phyloP scores from a whole-genome alignment of 2,113 vertebrate genomes.

The Caloenas nicobarica region DNA sequence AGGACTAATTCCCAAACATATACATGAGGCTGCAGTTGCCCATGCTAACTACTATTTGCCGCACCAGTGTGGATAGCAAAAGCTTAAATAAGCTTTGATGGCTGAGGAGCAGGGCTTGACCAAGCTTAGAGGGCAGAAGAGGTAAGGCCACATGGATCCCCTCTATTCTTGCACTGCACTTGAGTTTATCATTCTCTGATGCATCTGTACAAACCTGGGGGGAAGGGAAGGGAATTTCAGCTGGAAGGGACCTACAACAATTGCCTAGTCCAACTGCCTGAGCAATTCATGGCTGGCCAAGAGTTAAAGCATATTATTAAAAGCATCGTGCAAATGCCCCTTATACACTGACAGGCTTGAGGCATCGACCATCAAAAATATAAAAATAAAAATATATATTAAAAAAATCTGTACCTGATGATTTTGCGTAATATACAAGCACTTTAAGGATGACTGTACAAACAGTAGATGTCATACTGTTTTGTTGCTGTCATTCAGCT shows the following conservation, averaged over 20 bases:
- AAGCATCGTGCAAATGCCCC: too few species aligned
- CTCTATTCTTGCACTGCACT: not conserved
- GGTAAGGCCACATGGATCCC: not conserved
- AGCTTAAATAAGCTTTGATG: not conserved
- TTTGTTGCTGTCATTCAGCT: not conserved
- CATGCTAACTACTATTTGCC: not conserved
- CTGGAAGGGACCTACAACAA: too few species aligned
- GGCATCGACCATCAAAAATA: too few species aligned
- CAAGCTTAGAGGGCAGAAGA: not conserved
- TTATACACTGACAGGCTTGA: too few species aligned
- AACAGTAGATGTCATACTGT: not conserved
- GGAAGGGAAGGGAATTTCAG: too few species aligned
- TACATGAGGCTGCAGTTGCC: not conserved
- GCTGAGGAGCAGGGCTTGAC: not conserved
- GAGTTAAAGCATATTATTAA: too few species aligned
- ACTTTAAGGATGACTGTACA: not conserved
- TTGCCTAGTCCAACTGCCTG: too few species aligned
- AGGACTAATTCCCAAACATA: not conserved
- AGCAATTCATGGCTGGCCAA: too few species aligned
- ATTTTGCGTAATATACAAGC: not conserved
- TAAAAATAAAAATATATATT: not conserved
- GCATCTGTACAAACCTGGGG: not conserved
- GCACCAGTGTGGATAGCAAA: rapidly evolving
- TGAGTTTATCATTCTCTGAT: not conserved
- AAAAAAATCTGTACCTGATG: not conserved